A percentile compares a stretch with the other conserved stretches of the same genome.
phyloP scores from a whole-genome alignment of 2,888 invertebrate species.

The Drosophila formosana region DNA sequence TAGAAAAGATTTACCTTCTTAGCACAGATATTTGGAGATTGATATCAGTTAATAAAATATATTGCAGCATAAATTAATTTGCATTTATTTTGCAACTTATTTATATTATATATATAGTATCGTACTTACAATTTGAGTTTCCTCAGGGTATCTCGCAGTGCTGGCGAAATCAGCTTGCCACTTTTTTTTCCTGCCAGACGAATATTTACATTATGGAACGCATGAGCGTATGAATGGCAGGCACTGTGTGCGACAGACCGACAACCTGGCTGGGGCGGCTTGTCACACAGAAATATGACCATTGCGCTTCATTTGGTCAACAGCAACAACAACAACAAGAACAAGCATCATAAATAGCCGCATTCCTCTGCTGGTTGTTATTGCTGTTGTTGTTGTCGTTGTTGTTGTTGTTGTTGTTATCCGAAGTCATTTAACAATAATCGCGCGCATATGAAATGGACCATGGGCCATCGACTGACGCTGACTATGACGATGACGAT shows the following conservation, averaged over 20 bases:
- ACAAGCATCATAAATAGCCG: slow-evolving; percentile 44
- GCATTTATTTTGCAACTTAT: no score
- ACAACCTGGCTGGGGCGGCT: slow-evolving; percentile 1
- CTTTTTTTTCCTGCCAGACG: slow-evolving; percentile 21
- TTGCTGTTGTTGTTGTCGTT: no score
- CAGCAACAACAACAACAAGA: slow-evolving; percentile 53
- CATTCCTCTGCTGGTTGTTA: slow-evolving; percentile 15
- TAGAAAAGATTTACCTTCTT: no score
- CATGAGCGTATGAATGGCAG: slow-evolving; percentile 13
- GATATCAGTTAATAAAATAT: no score
- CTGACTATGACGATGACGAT: slow-evolving; percentile 11
- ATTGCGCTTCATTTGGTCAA: slow-evolving; percentile 58
- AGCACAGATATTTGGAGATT: no score
- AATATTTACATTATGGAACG: slow-evolving; percentile 36
- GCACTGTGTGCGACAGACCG: slow-evolving; percentile 12
- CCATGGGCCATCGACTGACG: slow-evolving; percentile 41
- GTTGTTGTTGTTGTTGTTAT: slow-evolving; percentile 48
- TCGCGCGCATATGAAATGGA: slow-evolving; percentile 67
- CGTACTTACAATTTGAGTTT: no score
- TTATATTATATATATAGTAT: no score
- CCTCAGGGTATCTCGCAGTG: slow-evolving; percentile 1
- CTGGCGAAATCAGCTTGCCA: background rate
- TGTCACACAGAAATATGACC: slow-evolving; percentile 53
- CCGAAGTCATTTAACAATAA: slow-evolving; percentile 70
- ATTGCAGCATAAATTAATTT: no score